These are phyloP conservation scores for Hystrix brachyura DNA, from an alignment of 2,113 vertebrate species.

Conservation along the genomic window DNA sequence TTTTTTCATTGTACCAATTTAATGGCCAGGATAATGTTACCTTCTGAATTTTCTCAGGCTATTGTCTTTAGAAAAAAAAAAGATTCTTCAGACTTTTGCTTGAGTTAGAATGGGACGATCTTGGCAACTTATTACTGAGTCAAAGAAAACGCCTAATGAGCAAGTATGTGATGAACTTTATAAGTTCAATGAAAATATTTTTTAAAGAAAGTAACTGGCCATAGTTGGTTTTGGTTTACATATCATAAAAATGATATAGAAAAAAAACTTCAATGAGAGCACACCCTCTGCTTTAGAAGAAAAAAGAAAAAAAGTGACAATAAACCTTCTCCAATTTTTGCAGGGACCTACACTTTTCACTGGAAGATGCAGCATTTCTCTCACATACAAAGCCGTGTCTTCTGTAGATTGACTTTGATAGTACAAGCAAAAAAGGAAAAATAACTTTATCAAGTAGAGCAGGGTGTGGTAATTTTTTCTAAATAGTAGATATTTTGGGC, in stretches of 20 bases:
- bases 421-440: not conserved
- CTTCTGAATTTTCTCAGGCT: not conserved
- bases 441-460: not conserved
- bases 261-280: not conserved
- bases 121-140: not conserved
- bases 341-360: not conserved
- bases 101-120: not conserved
- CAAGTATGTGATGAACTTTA: not conserved
- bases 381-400: not conserved
- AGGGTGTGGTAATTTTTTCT: not conserved
- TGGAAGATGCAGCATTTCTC: not conserved
- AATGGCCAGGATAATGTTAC: not conserved
- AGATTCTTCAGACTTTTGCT: not conserved
- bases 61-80: not conserved
- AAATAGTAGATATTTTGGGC: not conserved
- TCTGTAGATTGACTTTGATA: not conserved
- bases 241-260: not conserved
- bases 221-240: not conserved
- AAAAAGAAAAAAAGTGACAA: not conserved
- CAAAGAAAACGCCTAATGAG: not conserved
- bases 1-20: not conserved
- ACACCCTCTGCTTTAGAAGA: not conserved
- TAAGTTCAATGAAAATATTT: slow-evolving; percentile 26
- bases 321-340: not conserved
- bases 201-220: not conserved